phyloP scores from a whole-genome alignment of 1,140 invertebrate genomes.

The Drosophila bocqueti region DNA sequence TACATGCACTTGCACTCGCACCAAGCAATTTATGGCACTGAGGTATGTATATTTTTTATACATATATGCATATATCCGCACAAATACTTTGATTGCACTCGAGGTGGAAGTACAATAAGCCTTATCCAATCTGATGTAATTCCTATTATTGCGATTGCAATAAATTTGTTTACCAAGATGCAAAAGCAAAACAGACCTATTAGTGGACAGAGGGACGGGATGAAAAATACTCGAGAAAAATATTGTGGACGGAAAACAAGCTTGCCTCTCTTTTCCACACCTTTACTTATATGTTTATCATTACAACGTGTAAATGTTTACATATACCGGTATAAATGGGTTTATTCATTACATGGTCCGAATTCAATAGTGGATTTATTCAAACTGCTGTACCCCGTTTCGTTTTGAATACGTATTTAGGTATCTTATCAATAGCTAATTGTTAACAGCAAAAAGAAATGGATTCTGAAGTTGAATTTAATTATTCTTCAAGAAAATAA shows the following conservation, averaged over 20 bases:
- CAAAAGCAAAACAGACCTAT: constrained; percentile 13
- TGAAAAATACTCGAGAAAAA: constrained; percentile 30
- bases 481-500: too few species aligned
- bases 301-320: neutral
- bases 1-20: constrained; percentile 1
- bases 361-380: neutral
- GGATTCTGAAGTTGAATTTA: too few species aligned
- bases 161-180: constrained; percentile 63
- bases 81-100: neutral
- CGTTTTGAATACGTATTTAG: neutral
- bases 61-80: constrained; percentile 1
- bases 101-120: constrained; percentile 13
- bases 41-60: neutral
- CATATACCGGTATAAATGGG: neutral
- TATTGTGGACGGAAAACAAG: constrained; percentile 28
- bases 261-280: constrained; percentile 1
- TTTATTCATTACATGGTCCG: neutral
- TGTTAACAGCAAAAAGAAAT: neutral
- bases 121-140: constrained; percentile 62
- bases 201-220: neutral
- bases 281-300: constrained; percentile 2
- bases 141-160: constrained; percentile 54
- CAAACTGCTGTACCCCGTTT: neutral
- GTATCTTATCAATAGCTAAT: neutral
- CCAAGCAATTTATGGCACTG: constrained; percentile 38